These are phyloP conservation scores for Athene cunicularia DNA, from an alignment of 2,113 vertebrate genomes.

Conservation along the genomic window DNA sequence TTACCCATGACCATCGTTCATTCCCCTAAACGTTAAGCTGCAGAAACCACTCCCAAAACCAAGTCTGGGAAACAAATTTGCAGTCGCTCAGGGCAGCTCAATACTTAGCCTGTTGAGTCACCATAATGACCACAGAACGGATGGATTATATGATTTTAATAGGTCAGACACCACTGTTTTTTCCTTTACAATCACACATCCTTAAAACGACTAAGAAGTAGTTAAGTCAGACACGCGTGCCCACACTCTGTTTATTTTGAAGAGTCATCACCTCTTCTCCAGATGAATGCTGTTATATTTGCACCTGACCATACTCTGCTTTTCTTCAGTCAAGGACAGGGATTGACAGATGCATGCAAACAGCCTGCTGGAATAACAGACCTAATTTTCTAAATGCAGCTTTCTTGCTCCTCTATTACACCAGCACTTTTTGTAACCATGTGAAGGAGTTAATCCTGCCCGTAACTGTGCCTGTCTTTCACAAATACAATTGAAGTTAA, in stretches of 20 bases:
- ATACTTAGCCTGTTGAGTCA: conserved; percentile 47
- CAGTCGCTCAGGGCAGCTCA: conserved; percentile 9
- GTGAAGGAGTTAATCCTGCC: not conserved
- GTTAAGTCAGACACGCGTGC: not conserved
- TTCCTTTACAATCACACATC: conserved; percentile 46
- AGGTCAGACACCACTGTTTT: not conserved
- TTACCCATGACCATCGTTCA: not conserved
- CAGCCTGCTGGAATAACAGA: not conserved
- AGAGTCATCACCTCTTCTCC: not conserved
- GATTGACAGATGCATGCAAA: not conserved
- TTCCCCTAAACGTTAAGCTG: conserved; percentile 31
- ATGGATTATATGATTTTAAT: conserved; percentile 46
- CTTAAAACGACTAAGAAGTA: conserved; percentile 29
- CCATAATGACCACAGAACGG: conserved; percentile 38
- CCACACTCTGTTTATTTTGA: conserved; percentile 18
- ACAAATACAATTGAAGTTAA: not conserved
- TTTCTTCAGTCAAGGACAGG: not conserved
- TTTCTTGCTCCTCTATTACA: not conserved
- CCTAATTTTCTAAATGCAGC: not conserved
- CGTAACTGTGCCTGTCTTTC: not conserved
- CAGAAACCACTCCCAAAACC: conserved; percentile 64
- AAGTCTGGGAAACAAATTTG: conserved; percentile 61
- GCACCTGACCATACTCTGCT: conserved; percentile 2
- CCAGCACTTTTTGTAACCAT: not conserved
- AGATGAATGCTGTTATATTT: not conserved